Base-by-base conservation (phyloP, 1,140 invertebrate genomes). In the Varroa destructor region DNA sequence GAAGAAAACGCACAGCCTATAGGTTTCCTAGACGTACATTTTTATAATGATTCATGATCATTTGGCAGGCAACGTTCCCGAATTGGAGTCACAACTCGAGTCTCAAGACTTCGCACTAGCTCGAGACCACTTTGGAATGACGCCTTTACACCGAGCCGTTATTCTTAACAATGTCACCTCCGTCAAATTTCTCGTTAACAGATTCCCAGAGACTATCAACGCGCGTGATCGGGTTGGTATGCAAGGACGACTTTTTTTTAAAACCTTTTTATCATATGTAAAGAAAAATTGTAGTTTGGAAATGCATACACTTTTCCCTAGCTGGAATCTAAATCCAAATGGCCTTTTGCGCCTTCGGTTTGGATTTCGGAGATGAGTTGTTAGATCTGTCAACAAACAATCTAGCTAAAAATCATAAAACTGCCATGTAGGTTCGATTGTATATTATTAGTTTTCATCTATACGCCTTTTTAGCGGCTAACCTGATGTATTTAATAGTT, bases 121-220 rank as follows among this genome's bases (percentile, higher is more conserved):
- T 12, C 86, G 86, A 76, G 89, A 91, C 78, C 82, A 84, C 51
- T 81, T 85, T 4, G 88, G 89, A 1, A 84, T 86, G 56, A 86
- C 87, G 6, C 71, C 75, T 40, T 70, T 75, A 72, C 80, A 79
- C 42, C 74, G 92, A 87, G 89, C 90, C 56, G 88, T 87, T 14
- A 90, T 90, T 25, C 78, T 92, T 37, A 88, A 88, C 0, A 84
- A 87, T 74, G 78, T 83, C 46, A 85, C 87, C 71, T 85, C 90
- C 40, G 83, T 87, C 0, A 83, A 87, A 73, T 88, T 87, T 78
- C 86, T 93, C 40, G 78, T 90, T 0, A 76, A 78, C 56, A 82
- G 84, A 51, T 84, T 84, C 74, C 86, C 85, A 75, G 86, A 88
- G n/a, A 84, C 86, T 10, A 80, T 88, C 1, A 83, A 84, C 51